phyloP scores from a whole-genome alignment of 2,797 vertebrate species.

The Lagocephalus sceleratus region DNA sequence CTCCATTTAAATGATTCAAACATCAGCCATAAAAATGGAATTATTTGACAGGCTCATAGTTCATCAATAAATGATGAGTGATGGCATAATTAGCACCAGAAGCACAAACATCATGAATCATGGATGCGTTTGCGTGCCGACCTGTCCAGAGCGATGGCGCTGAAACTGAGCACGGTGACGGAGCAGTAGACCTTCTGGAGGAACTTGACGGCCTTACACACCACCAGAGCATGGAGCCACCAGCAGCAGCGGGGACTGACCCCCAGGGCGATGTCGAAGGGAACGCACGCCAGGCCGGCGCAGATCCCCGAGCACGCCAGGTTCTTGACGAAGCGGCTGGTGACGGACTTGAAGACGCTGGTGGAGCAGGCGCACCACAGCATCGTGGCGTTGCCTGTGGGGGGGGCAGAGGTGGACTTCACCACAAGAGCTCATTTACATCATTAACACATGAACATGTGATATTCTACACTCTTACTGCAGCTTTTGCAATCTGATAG shows the following conservation, averaged over 20 bases:
- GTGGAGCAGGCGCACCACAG: slow-evolving; percentile 96
- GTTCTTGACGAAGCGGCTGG: slow-evolving; percentile 93
- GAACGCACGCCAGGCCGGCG: slow-evolving; percentile 89
- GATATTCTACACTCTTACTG: too few relatives aligned
- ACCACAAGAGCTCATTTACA: too few relatives aligned
- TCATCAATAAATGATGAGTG: too few relatives aligned
- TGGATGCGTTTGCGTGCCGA: slow-evolving; percentile 49
- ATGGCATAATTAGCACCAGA: too few relatives aligned
- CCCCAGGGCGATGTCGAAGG: slow-evolving; percentile 91
- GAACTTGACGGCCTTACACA: slow-evolving; percentile 94
- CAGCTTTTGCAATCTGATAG: too few relatives aligned
- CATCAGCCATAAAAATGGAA: too few relatives aligned
- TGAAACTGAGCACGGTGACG: slow-evolving; percentile 92
- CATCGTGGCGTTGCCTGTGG: slow-evolving; percentile 87
- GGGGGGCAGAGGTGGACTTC: too few relatives aligned
- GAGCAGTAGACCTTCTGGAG: slow-evolving; percentile 97
- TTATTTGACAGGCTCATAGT: too few relatives aligned
- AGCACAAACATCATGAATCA: too few relatives aligned
- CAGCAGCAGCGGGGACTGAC: slow-evolving; percentile 91
- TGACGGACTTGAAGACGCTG: slow-evolving; percentile 91
- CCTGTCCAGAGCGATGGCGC: slow-evolving; percentile 96
- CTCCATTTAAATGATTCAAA: too few relatives aligned
- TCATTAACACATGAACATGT: too few relatives aligned
- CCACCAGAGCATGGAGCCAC: slow-evolving; percentile 88
- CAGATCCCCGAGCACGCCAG: slow-evolving; percentile 94